Conservation (phyloP, 2,113 vertebrate species). For the Hypomesus transpacificus region DNA sequence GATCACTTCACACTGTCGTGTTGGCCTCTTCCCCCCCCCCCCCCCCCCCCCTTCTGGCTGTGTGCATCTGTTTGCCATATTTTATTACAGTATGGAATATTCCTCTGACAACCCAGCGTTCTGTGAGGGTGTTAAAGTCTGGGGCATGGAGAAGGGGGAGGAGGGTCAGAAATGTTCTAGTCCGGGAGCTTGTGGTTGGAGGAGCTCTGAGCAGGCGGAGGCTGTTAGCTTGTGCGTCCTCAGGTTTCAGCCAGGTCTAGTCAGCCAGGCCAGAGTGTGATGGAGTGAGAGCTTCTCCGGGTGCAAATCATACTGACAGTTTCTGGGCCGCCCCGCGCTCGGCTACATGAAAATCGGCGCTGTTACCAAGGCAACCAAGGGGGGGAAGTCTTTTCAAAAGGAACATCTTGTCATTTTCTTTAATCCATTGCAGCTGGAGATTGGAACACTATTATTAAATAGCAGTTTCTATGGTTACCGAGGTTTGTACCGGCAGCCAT, state of each 20-base stretch:
- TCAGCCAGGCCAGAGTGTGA: conserved; percentile 38
- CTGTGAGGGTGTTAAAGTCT: conserved; percentile 28
- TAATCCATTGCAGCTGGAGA: conserved; percentile 99
- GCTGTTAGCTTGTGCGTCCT: conserved; percentile 43
- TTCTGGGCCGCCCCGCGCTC: conserved; percentile 71
- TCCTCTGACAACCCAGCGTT: conserved; percentile 28
- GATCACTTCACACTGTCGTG: conserved; percentile 14
- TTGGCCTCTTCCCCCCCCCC: conserved; percentile 14
- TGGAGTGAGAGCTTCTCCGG: conserved; percentile 68
- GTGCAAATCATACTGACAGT: conserved; percentile 80
- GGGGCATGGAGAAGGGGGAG: conserved; percentile 20
- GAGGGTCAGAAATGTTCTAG: conserved; percentile 40
- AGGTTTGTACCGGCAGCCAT: conserved; percentile 84
- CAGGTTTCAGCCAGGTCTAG: conserved; percentile 58
- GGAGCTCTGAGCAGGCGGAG: conserved; percentile 50
- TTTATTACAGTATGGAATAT: conserved; percentile 43
- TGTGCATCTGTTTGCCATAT: conserved; percentile 49
- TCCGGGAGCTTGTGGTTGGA: conserved; percentile 49
- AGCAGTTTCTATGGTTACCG: conserved; percentile 96
- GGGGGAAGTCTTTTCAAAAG: conserved; percentile 89
- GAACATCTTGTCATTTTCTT: conserved; percentile 99
- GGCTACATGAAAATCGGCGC: conserved; percentile 74
- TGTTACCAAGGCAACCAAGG: conserved; percentile 88
- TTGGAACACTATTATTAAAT: conserved; percentile 94
- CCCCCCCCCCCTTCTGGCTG: background rate